A percentile compares a stretch with the other conserved stretches of the same genome.
Evolutionary conservation across 2,888 invertebrate genomes (phyloP).

Genomic region (Imbricaverruca yamaguchii): DNA sequence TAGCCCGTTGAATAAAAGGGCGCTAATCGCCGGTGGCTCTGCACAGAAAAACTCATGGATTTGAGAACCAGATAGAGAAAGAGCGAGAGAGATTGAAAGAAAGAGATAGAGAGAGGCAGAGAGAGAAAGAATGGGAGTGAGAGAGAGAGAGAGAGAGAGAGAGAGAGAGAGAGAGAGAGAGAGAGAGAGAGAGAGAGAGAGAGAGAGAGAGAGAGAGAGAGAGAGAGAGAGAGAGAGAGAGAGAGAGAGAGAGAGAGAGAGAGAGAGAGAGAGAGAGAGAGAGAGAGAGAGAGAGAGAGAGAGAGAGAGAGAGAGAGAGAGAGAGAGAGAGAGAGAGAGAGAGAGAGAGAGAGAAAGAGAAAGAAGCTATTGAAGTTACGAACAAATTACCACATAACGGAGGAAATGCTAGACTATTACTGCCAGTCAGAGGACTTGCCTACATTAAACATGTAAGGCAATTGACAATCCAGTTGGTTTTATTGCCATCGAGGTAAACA

Average conservation of each 20-base stretch:
- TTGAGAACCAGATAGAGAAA: no score
- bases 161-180: conserved; percentile 1
- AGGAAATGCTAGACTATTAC: no score
- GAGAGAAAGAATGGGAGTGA: not conserved
- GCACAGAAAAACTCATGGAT: no score
- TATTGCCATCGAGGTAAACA: no score
- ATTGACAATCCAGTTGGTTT: no score
- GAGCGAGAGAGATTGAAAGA: not conserved
- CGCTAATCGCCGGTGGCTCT: no score
- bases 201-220: conserved; percentile 4
- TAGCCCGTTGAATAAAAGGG: no score
- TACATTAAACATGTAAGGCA: no score
- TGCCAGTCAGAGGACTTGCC: no score
- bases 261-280: conserved; percentile 8
- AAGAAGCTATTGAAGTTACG: not conserved
- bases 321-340: not conserved
- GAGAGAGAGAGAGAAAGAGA: conserved; percentile 4
- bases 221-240: conserved; percentile 4
- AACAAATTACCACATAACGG: no score
- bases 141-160: conserved; percentile 2
- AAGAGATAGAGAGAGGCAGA: not conserved
- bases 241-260: conserved; percentile 8
- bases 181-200: conserved; percentile 8
- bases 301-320: conserved; percentile 1
- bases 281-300: conserved; percentile 8